A percentile compares a stretch with the other conserved stretches of the same genome.
Conservation (phyloP, 2,888 invertebrate genomes). For the Cordilura impudica region DNA sequence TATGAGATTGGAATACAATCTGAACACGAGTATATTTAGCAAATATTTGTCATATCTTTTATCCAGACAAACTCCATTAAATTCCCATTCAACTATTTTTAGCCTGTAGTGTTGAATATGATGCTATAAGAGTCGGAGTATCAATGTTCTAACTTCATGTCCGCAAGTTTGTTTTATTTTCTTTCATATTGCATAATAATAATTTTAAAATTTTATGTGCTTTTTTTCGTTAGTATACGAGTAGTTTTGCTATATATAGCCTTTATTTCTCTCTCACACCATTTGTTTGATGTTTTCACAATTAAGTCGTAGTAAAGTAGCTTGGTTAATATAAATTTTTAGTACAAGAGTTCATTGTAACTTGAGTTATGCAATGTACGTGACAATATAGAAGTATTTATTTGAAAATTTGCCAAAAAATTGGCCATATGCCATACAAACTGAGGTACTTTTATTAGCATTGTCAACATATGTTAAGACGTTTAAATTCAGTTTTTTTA, state of each 20-base stretch:
- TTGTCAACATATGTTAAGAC: background rate
- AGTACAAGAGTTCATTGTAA: constrained; percentile 57
- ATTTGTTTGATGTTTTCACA: constrained; percentile 21
- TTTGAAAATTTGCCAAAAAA: background rate
- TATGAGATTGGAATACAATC: too few relatives aligned
- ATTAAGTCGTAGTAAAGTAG: background rate
- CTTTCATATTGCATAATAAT: constrained; percentile 13
- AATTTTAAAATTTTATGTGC: background rate
- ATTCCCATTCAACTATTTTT: too few relatives aligned
- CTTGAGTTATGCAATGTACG: constrained; percentile 35
- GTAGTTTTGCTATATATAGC: constrained; percentile 25
- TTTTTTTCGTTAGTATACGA: background rate
- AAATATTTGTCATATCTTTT: too few relatives aligned
- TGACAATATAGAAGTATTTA: background rate
- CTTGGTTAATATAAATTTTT: constrained; percentile 38
- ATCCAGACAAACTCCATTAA: too few relatives aligned
- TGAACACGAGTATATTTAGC: too few relatives aligned
- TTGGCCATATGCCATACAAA: background rate
- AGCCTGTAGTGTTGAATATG: background rate
- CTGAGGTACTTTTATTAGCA: background rate
- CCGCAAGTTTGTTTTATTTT: constrained; percentile 28
- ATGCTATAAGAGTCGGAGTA: background rate
- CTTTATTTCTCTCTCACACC: background rate
- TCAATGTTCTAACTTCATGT: background rate
- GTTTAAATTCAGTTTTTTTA: background rate